phyloP scores from a whole-genome alignment of 2,113 vertebrate genomes.

The Hippolais icterina region DNA sequence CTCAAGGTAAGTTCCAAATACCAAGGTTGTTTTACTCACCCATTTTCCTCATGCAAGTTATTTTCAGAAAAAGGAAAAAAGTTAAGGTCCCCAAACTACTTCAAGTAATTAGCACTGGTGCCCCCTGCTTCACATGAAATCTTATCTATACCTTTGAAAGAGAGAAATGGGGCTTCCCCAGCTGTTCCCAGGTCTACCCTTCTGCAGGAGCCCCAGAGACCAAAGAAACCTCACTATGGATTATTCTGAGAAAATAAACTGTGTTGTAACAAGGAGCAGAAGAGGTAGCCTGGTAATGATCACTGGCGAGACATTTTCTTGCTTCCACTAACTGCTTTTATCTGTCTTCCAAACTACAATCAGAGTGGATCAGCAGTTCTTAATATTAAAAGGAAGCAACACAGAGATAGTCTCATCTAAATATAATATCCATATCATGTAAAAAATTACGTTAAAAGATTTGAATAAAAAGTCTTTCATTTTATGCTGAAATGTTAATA shows the following conservation, averaged over 20 bases:
- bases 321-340: neutral
- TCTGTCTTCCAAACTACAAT: neutral
- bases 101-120: neutral
- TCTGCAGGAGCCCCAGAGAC: neutral
- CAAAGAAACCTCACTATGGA: neutral
- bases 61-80: neutral
- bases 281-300: neutral
- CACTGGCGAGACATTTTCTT: neutral
- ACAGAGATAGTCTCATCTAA: neutral
- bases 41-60: neutral
- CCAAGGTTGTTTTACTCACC: neutral
- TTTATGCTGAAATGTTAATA: neutral
- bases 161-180: neutral
- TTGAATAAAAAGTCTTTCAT: neutral
- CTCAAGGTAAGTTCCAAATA: neutral
- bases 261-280: neutral
- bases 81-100: neutral
- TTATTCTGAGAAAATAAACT: neutral
- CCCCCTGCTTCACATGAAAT: neutral
- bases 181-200: neutral
- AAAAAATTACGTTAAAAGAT: neutral
- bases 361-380: neutral
- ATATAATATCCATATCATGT: neutral
- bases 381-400: neutral
- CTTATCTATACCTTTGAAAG: neutral